Evolutionary conservation across 2,797 vertebrate species (phyloP), one percentile per base, ranked within the genome.

Genomic region (Oceanodroma leucorhoa): DNA sequence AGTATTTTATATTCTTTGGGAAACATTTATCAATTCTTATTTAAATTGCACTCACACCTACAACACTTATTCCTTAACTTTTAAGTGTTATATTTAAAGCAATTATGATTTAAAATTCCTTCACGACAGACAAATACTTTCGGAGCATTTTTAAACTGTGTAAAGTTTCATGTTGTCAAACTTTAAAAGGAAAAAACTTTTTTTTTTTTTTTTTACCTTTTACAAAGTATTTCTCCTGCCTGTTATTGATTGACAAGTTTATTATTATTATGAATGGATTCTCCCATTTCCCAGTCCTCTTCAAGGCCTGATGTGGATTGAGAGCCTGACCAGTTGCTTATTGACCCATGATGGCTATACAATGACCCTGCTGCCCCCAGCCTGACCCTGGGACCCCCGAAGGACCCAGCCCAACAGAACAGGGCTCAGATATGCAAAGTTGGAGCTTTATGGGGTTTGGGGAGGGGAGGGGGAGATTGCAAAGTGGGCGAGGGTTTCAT

Each of bases 201-300:
- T 40, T 26, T n/a, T 19, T 50, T 34, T 55, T 71, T 83, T 81
- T 78, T 91, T 65, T 71, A 53, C 34, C 51, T 87, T 86, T 79
- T 72, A 38, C 84, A 72, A 82, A 86, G 83, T 94, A 91, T 95
- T 95, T 92, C 90, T 93, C 86, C 85, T 87, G 93, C 78, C 79
- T 36, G 85, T 58, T 93, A 80, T 92, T 97, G 94, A 96, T 94
- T 95, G 95, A 96, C 95, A 96, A 95, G 91, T 82, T 90, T 94
- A 94, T 96, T 96, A 95, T 95, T 94, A 94, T 94, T 84, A 93
- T 96, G 97, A 96, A 97, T 95, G 94, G 92, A 83, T 95, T 92
- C 94, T 94, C 91, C 90, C 88, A 91, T 94, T 96, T 97, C 93
- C 93, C 93, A 87, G 92, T 93, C 87, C 95, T 94, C 92, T 95